Percentiles rank a stretch among this genome's conserved stretches.
phyloP scores from a whole-genome alignment of 2,797 vertebrate genomes.

The Lagorchestes hirsutus region DNA sequence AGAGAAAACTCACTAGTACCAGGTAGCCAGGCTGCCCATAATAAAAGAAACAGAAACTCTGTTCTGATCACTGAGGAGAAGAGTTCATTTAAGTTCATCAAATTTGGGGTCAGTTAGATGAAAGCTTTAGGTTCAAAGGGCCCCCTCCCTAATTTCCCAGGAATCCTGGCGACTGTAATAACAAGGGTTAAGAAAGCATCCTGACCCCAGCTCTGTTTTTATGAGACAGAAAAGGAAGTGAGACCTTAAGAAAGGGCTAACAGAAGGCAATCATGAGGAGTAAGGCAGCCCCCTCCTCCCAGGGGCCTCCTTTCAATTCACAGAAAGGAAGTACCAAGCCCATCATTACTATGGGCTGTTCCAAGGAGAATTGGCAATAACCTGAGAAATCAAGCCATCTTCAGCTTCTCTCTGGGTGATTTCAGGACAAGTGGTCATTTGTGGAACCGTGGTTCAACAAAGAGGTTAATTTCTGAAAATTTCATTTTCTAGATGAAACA shows the following conservation, averaged over 20 bases:
- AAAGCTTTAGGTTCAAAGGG: neutral
- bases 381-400: neutral
- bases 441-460: neutral
- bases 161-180: neutral
- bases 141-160: neutral
- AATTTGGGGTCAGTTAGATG: neutral
- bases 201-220: neutral
- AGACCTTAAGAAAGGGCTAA: neutral
- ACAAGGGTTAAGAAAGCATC: neutral
- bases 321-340: constrained; percentile 46
- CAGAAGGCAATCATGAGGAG: neutral
- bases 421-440: neutral
- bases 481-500: constrained; percentile 34
- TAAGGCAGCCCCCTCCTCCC: neutral
- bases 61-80: neutral
- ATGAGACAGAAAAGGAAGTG: neutral
- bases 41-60: neutral
- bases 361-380: constrained; percentile 34
- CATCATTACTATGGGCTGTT: constrained; percentile 33
- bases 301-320: neutral
- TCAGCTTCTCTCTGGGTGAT: constrained; percentile 42
- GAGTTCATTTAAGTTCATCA: neutral
- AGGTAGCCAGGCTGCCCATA: neutral
- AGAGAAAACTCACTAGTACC: neutral
- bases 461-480: constrained; percentile 6